Evolutionary conservation across 2,888 invertebrate species (phyloP), one percentile per base, ranked within the genome.

Genomic region (Ennomos fuscantarius): DNA sequence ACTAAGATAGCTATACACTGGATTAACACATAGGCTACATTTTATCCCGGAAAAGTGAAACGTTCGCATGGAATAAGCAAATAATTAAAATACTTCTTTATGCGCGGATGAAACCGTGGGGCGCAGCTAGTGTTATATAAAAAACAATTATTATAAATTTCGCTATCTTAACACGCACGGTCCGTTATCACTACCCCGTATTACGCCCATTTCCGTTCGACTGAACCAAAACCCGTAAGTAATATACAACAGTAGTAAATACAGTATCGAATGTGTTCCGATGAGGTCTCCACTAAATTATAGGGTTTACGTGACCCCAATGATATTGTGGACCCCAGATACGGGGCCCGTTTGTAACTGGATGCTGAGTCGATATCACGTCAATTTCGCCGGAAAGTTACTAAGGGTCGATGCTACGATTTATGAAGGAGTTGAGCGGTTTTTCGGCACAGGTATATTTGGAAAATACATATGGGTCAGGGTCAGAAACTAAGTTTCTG

Each of bases 261-360:
- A 68, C 55, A 60, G 55, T 42, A 52, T 55, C 57, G 62, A 68
- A 65, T 66, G 65, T 66, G 67, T 61, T 65, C 55, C 66, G 69
- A 70, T 70, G 68, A 69, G 69, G 72, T 66, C 63, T 50, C 68
- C 62, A 69, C 62, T 74, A 75, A 73, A 73, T 74, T 75, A 75
- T 72, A 63, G 68, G 69, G 57, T 69, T 71, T 73, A 75, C 72
- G 74, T 70, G 74, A 65, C 62, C 56, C 59, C 60, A 66, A 63
- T 63, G 63, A 60, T 68, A 68, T 57, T 15, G 34, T 49, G 57
- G 51, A 47, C 67, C 63, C 57, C 60, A 44, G 49, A 45, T 45
- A 54, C 49, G 10, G 33, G 45, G 36, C 24, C 48, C 40, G 49
- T 53, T 53, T 58, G 43, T 52, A 57, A 57, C 53, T 58, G 44